Conservation (phyloP, 2,888 invertebrate species). For the Sipha maydis region DNA sequence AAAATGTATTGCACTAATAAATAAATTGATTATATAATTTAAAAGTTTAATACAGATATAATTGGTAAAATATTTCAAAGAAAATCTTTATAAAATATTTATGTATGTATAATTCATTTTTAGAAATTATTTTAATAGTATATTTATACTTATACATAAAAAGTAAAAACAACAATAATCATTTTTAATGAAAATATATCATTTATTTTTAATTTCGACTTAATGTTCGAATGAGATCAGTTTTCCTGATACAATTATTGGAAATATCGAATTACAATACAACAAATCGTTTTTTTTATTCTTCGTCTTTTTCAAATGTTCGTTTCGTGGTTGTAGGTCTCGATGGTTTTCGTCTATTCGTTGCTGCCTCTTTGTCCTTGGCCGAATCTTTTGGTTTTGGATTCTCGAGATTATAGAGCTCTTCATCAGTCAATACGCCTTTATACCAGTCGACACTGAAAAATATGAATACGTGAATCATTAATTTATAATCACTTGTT, state of each 20-base stretch:
- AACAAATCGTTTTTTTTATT: background rate
- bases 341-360: constrained; percentile 63
- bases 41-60: background rate
- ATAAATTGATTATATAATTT: background rate
- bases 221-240: constrained; percentile 48
- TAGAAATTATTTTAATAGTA: no score
- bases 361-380: constrained; percentile 64
- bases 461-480: constrained; percentile 49
- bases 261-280: constrained; percentile 34
- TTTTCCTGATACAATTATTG: constrained; percentile 50
- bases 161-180: background rate
- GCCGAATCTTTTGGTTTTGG: constrained; percentile 74
- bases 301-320: constrained; percentile 8
- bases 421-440: constrained; percentile 81
- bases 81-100: background rate
- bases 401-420: constrained; percentile 82
- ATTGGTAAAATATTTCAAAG: background rate
- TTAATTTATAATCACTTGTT: background rate
- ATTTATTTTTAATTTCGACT: constrained; percentile 20
- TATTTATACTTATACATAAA: background rate
- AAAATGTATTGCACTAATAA: background rate
- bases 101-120: background rate
- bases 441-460: constrained; percentile 91
- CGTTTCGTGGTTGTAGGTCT: constrained; percentile 40
- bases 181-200: constrained; percentile 17